These are phyloP conservation scores for Rattus norvegicus DNA, from an alignment of 2,113 vertebrate genomes.

Conservation along the genomic window DNA sequence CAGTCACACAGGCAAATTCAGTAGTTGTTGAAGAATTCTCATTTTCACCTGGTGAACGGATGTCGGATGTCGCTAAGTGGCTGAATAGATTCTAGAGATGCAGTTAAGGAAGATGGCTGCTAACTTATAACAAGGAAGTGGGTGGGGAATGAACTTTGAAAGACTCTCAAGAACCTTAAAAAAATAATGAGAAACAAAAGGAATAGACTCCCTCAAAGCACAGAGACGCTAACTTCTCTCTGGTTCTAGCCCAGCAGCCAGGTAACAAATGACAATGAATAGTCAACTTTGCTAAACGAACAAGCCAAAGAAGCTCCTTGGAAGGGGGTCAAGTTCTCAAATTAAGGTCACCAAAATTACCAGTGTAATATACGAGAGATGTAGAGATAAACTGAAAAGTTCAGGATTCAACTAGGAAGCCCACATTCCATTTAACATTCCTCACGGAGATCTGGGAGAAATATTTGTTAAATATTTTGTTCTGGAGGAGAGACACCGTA, in stretches of 20 bases:
- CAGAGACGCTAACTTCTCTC: background rate
- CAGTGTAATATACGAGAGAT: background rate
- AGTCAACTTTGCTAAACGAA: background rate
- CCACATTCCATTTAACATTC: background rate
- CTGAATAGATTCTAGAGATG: constrained; percentile 4
- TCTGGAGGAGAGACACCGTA: background rate
- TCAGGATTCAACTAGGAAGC: background rate
- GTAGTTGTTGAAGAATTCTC: background rate
- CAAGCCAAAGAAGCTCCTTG: background rate
- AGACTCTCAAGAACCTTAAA: background rate
- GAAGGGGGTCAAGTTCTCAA: background rate
- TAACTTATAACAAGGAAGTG: background rate
- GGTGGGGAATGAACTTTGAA: background rate
- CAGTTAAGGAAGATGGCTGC: background rate
- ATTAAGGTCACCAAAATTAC: background rate
- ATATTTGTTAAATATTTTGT: background rate
- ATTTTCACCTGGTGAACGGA: constrained; percentile 43
- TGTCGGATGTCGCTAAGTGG: background rate
- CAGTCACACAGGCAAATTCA: background rate
- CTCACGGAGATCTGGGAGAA: background rate
- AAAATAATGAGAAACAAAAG: constrained; percentile 13
- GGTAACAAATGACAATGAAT: background rate
- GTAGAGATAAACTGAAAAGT: background rate
- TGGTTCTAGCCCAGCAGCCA: background rate
- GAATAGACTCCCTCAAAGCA: background rate